Evolutionary conservation across 2,113 vertebrate species (phyloP).

Genomic region (Nycticebus coucang): DNA sequence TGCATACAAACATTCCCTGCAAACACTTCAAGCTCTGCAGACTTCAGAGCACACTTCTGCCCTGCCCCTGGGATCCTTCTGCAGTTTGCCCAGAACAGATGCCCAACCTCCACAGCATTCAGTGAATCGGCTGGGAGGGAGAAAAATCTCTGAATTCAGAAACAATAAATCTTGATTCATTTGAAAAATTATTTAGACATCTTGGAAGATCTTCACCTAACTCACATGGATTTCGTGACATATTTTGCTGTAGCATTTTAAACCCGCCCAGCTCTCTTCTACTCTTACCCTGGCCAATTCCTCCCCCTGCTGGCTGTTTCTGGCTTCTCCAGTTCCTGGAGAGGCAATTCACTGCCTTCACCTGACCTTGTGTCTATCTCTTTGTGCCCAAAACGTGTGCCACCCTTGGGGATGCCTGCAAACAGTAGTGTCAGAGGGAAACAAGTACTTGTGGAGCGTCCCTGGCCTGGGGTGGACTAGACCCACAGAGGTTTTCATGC

Average conservation of each 20-base stretch:
- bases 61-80: neutral
- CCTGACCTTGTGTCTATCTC: neutral
- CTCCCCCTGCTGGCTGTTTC: constrained; percentile 48
- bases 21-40: neutral
- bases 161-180: neutral
- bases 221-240: neutral
- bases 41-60: neutral
- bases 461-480: too few species aligned
- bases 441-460: fast-evolving
- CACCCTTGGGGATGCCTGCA: too few species aligned
- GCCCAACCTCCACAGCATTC: neutral
- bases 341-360: neutral
- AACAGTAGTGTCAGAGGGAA: neutral
- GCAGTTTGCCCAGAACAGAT: neutral
- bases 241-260: neutral
- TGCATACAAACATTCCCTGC: neutral
- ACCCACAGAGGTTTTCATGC: neutral
- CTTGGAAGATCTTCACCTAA: neutral
- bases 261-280: too few species aligned
- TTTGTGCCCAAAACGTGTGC: neutral
- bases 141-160: neutral
- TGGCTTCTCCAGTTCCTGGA: neutral
- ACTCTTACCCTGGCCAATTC: neutral
- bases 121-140: neutral
- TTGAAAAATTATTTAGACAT: neutral